Conservation (phyloP, 2,797 vertebrate species). For the Natrix natrix region DNA sequence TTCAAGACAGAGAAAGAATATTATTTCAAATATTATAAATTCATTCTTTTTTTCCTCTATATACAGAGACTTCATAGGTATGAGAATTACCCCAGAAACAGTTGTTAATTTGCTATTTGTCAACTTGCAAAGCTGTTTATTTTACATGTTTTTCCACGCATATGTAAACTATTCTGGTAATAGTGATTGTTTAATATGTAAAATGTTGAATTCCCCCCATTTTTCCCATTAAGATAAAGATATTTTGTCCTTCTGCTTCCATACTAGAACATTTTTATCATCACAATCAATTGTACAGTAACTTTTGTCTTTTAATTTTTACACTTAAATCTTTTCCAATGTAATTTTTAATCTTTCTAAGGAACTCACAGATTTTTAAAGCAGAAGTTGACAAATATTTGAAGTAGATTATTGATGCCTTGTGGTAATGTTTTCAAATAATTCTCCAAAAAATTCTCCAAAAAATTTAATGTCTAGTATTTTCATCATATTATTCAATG, state of each 20-base stretch:
- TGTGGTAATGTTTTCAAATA: not conserved
- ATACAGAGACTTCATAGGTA: not conserved
- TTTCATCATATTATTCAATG: not conserved
- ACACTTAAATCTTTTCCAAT: not conserved
- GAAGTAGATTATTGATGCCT: not conserved
- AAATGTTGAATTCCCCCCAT: not conserved
- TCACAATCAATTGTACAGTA: not conserved
- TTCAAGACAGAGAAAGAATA: not conserved
- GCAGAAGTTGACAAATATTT: not conserved
- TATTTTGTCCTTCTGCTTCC: not conserved
- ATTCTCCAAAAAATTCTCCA: not conserved
- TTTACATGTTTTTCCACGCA: not conserved
- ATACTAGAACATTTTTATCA: not conserved
- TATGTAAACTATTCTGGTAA: not conserved
- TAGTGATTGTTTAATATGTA: not conserved
- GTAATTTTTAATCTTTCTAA: not conserved
- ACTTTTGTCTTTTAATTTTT: not conserved
- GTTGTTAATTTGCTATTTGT: not conserved
- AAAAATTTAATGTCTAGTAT: not conserved
- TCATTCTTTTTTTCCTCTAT: not conserved
- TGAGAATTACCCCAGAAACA: not conserved
- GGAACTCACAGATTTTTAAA: not conserved
- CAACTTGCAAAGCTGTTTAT: not conserved
- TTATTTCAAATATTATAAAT: not conserved
- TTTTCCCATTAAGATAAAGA: not conserved